Evolutionary conservation across 37 sponge, comb jelly and placozoan genomes (phyloP).

Genomic region (Halichondria panicea): DNA sequence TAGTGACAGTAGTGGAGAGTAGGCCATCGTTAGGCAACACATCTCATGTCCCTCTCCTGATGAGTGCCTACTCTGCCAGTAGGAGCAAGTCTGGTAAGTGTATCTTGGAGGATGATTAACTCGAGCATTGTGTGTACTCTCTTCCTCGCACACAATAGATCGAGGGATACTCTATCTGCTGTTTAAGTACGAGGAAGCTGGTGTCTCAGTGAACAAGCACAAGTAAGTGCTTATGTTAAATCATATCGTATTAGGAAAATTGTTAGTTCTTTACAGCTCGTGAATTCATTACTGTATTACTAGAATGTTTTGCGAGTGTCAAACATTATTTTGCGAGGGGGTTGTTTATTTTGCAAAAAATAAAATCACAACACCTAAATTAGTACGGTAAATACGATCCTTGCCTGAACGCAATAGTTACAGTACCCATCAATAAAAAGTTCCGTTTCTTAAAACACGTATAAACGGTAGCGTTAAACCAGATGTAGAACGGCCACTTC

Average conservation of each 20-base stretch:
- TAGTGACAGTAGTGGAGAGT: slow-evolving; percentile 33
- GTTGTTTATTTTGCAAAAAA: too few species aligned
- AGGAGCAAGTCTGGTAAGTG: slow-evolving; percentile 28
- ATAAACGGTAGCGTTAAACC: too few species aligned
- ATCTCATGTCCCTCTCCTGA: slow-evolving; percentile 27
- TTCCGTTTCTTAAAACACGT: too few species aligned
- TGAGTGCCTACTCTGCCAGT: slow-evolving; percentile 67
- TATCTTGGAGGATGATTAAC: too few species aligned
- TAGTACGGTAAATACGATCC: too few species aligned
- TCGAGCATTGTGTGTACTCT: too few species aligned
- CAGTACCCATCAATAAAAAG: too few species aligned
- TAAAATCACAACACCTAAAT: too few species aligned
- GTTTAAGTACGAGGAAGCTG: slow-evolving; percentile 49
- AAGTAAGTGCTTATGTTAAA: slow-evolving; percentile 21
- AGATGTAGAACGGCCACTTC: too few species aligned
- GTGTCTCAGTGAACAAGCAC: slow-evolving; percentile 3
- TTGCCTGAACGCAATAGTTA: too few species aligned
- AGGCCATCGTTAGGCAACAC: background rate
- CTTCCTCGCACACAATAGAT: too few species aligned
- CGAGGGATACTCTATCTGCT: slow-evolving; percentile 56
- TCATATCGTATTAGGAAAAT: background rate
- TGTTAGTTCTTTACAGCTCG: background rate
- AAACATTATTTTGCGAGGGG: too few species aligned
- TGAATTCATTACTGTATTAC: background rate
- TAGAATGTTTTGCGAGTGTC: background rate